A percentile compares a stretch with the other conserved stretches of the same genome.
Evolutionary conservation across 1,140 invertebrate genomes (phyloP).

Genomic region (Potamilus streckersoni): DNA sequence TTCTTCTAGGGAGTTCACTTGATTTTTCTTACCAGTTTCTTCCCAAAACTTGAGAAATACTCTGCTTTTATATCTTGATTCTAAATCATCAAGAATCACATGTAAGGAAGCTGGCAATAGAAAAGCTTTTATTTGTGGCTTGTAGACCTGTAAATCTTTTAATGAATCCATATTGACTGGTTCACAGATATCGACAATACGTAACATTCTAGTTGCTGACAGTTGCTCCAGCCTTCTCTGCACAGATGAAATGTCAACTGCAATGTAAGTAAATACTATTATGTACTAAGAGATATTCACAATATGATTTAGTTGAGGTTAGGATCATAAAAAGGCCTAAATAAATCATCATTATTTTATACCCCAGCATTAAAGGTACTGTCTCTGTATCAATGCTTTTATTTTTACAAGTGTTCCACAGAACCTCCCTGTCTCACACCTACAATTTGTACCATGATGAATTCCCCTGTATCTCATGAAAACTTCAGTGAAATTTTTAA

Average conservation of each 20-base stretch:
- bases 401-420: too few relatives aligned
- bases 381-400: too few relatives aligned
- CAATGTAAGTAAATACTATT: not conserved
- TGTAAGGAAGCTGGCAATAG: not conserved
- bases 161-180: not conserved
- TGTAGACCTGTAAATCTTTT: not conserved
- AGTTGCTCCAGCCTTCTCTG: not conserved
- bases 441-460: too few relatives aligned
- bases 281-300: too few relatives aligned
- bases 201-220: not conserved
- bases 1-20: not conserved
- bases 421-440: too few relatives aligned
- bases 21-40: not conserved
- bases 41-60: constrained; percentile 17
- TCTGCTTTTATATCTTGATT: not conserved
- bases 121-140: constrained; percentile 1
- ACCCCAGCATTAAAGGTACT: too few relatives aligned
- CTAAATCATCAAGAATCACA: not conserved
- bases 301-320: too few relatives aligned
- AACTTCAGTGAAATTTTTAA: too few relatives aligned
- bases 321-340: too few relatives aligned
- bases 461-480: too few relatives aligned
- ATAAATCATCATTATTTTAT: too few relatives aligned
- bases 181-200: not conserved
- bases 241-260: constrained; percentile 8